phyloP scores from a whole-genome alignment of 2,797 vertebrate genomes.

The Dermochelys coriacea region DNA sequence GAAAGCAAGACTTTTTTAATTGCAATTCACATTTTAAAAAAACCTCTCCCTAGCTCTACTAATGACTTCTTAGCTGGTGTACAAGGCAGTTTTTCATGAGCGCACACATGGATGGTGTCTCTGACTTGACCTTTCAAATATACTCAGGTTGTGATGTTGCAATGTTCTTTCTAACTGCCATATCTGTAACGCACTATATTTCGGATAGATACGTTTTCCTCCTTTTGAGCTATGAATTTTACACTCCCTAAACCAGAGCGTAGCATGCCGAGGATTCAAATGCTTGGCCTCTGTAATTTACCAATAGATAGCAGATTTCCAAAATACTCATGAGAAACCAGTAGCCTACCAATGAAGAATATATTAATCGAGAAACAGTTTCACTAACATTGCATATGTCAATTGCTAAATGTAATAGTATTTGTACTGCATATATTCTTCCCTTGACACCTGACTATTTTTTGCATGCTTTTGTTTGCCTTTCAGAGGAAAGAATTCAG shows the following conservation, averaged over 20 bases:
- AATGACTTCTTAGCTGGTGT: neutral
- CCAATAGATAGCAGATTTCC: neutral
- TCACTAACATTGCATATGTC: neutral
- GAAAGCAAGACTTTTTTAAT: neutral
- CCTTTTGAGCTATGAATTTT: neutral
- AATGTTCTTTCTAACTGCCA: neutral
- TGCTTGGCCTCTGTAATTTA: neutral
- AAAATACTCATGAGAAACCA: neutral
- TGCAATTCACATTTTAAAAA: neutral
- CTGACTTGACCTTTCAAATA: neutral
- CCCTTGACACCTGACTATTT: neutral
- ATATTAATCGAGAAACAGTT: neutral
- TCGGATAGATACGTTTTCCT: neutral
- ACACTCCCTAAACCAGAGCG: neutral
- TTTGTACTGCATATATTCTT: accelerated
- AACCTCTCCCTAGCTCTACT: neutral
- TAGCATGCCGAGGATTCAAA: neutral
- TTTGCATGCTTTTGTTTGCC: neutral
- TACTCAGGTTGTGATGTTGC: neutral
- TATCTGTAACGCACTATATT: neutral
- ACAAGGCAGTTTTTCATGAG: neutral
- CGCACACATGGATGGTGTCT: neutral
- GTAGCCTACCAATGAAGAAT: neutral
- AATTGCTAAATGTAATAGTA: neutral
- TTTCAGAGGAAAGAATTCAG: neutral